Evolutionary conservation across 2,797 vertebrate genomes (phyloP).

Genomic region (Apogon talboti): DNA sequence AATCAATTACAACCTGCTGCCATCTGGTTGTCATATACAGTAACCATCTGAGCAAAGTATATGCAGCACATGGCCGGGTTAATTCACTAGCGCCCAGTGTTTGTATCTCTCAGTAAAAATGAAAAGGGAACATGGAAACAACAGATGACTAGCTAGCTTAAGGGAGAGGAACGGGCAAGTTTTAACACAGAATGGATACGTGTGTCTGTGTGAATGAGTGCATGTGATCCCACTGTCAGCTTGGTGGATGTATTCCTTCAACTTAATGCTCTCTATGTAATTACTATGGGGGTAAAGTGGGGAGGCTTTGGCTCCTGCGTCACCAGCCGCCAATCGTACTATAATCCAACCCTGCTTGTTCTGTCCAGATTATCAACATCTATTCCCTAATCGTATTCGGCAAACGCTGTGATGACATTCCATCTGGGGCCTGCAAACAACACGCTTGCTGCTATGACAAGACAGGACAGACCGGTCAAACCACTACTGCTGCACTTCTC

Average conservation of each 20-base stretch:
- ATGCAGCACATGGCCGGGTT: not conserved
- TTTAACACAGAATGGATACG: slow-evolving; percentile 1
- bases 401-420: slow-evolving; percentile 65
- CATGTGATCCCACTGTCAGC: slow-evolving; percentile 44
- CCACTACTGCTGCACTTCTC: not conserved
- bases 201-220: slow-evolving; percentile 29
- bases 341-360: slow-evolving; percentile 77
- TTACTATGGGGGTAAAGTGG: slow-evolving; percentile 38
- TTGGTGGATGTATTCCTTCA: slow-evolving; percentile 55
- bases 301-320: slow-evolving; percentile 64
- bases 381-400: slow-evolving; percentile 73
- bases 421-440: slow-evolving; percentile 63
- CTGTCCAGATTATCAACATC: slow-evolving; percentile 78
- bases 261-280: slow-evolving; percentile 71
- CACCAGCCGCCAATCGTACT: slow-evolving; percentile 55
- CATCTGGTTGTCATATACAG: slow-evolving; percentile 12
- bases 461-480: slow-evolving; percentile 56
- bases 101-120: not conserved
- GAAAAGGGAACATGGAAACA: not conserved
- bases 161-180: slow-evolving; percentile 7
- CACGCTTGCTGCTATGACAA: slow-evolving; percentile 22
- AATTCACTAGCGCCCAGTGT: not conserved
- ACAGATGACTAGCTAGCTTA: slow-evolving; percentile 1
- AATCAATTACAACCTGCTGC: slow-evolving; percentile 1
- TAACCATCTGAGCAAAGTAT: not conserved